Conservation (phyloP, 2,888 invertebrate species). For the Cephus runcator region DNA sequence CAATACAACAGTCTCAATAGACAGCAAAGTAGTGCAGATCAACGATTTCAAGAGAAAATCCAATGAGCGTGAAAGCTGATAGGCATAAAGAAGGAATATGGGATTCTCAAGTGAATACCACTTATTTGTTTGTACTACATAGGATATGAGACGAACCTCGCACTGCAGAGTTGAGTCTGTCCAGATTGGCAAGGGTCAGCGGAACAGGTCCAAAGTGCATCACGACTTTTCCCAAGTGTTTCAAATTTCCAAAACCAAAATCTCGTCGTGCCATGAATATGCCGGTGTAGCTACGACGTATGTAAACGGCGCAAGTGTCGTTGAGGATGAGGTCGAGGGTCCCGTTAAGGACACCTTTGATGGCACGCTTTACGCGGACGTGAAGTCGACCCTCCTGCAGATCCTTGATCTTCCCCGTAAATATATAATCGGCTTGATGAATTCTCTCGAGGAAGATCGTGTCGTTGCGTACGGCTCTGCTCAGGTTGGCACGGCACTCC, state of each 20-base stretch:
- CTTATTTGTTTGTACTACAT: constrained; percentile 8
- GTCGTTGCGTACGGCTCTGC: constrained; percentile 54
- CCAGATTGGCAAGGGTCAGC: constrained; percentile 62
- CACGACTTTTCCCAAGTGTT: constrained; percentile 39
- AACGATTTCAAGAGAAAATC: no score
- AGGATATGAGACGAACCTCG: constrained; percentile 42
- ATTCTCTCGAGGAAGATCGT: constrained; percentile 51
- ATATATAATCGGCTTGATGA: constrained; percentile 54
- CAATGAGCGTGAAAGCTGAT: not conserved
- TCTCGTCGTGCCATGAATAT: constrained; percentile 54
- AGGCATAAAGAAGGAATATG: not conserved
- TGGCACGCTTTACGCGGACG: constrained; percentile 56
- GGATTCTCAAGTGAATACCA: not conserved
- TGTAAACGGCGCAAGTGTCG: constrained; percentile 54
- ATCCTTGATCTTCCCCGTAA: constrained; percentile 61
- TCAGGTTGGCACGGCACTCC: constrained; percentile 57
- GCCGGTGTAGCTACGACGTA: constrained; percentile 58
- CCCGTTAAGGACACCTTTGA: constrained; percentile 53
- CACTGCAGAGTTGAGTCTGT: constrained; percentile 61
- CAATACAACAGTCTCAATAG: no score
- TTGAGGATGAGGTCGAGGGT: constrained; percentile 51
- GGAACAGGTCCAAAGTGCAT: constrained; percentile 62
- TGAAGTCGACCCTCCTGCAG: constrained; percentile 41
- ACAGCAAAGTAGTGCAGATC: no score
- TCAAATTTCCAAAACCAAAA: constrained; percentile 21